Evolutionary conservation across 23 tunicate species (phyloP), one percentile per base, ranked within the genome.

Genomic region (Styela plicata): DNA sequence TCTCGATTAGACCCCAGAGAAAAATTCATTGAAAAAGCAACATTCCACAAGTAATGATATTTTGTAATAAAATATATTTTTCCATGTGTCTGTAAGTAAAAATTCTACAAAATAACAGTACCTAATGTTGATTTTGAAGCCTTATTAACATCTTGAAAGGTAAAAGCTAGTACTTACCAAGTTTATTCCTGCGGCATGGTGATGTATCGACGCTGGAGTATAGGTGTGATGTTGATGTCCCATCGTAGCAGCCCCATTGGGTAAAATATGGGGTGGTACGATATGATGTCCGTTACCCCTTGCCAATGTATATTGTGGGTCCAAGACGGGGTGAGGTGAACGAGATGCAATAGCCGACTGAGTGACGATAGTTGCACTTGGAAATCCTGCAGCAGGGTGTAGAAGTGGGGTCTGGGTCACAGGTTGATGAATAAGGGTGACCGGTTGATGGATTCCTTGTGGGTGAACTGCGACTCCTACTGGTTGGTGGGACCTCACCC

Each of bases 171-270:
- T n/a, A 78, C 87, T 78, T 52, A 91, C 97, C 97, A 91, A 64
- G 84, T 86, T 86, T 24, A 91, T 86, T 1, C 88, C 88, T 32
- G 88, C 82, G 34, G 87, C 97, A 44, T 76, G 81, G 44, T 76
- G 81, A 31, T 76, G 81, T 13, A 76, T 52, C 0, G 81, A 20
- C 64, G 81, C 53, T 10, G 30, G 89, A 82, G 85, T 86, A 84
- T 7, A 91, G 24, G 67, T 83, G 87, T 53, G 88, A 76, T 23
- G 97, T 84, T 31, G 86, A 66, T 28, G 88, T 7, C 63, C 31
- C 81, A 76, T 25, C 18, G 84, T 33, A 69, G 85, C 37, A 73
- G 88, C 78, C 57, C 57, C 57, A 80, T 36, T 30, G 71, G 87
- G 69, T 74, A 85, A 27, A 78, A 82, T 22, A 63, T 73, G 34